Base-by-base conservation (phyloP, 2,797 vertebrate species). In the Falco naumanni region DNA sequence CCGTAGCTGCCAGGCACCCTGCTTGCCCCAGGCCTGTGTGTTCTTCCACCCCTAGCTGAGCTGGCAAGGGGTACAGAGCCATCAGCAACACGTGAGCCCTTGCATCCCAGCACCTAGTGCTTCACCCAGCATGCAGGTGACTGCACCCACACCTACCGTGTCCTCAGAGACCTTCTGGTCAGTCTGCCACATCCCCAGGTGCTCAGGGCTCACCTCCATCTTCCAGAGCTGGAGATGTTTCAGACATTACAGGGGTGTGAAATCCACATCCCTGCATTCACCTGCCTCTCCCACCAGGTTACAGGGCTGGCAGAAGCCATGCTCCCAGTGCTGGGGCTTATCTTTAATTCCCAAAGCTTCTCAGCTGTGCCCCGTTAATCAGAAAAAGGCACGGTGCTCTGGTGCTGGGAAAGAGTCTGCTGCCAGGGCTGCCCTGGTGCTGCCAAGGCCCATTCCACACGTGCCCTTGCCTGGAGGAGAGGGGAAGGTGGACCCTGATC, bases 361-460 rank as follows among this genome's bases (percentile, higher is more conserved):
- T 71, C 85, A 87, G 37, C 31, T 90, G 18, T n/a, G 39, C 56
- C 25, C 20, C 3, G 2, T 76, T 84, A 51, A 84, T 63, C 34
- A 74, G 31, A 68, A 95, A 77, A 81, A 84, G 37, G 21, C 39
- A 34, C 0, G 4, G 60, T 63, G 7, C 12, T 45, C 11, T 48
- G 47, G 19, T 48, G 47, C 31, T 89, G 8, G 3, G 57, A 48
- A 80, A 21, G 15, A 64, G 10, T 29, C n/a, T 83, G 66, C 76
- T 93, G 57, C 31, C 11, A 37, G 41, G 34, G 47, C n/a, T 91
- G 45, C 31, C 25, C 15, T 41, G 31, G 31, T 4, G 6, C 20
- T 82, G 31, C 31, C 2, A 8, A 37, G 9, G 34, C 10, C 19
- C 20, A 29, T 59, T 21, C 47, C 19, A 9, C 0, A 1, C 0